These are phyloP conservation scores for Cerastis leucographa DNA, from an alignment of 2,888 invertebrate species.

Conservation along the genomic window DNA sequence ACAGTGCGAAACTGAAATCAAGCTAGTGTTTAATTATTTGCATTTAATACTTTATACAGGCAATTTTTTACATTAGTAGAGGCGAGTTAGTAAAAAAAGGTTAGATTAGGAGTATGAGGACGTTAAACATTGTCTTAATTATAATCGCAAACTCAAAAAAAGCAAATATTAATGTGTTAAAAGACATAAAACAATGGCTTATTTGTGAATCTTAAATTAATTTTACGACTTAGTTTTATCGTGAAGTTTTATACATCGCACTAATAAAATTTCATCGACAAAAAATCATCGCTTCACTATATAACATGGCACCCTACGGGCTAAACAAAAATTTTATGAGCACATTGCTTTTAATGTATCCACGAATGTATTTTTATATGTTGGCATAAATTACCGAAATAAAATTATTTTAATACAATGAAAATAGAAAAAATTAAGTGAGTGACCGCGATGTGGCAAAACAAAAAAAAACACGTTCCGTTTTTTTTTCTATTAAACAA, in stretches of 20 bases:
- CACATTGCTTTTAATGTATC: constrained; percentile 74
- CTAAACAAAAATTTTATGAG: constrained; percentile 79
- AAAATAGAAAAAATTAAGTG: constrained; percentile 55
- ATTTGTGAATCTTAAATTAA: constrained; percentile 45
- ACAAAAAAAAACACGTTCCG: constrained; percentile 29
- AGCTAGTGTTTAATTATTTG: not conserved
- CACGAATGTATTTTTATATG: constrained; percentile 67
- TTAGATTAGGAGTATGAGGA: not conserved
- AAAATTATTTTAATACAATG: constrained; percentile 63
- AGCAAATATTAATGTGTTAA: not conserved
- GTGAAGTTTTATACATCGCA: constrained; percentile 48
- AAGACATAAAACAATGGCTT: constrained; percentile 33
- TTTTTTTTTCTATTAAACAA: constrained; percentile 33
- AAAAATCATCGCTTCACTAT: constrained; percentile 73
- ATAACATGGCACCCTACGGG: constrained; percentile 73
- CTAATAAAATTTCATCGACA: constrained; percentile 65
- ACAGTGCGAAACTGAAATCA: constrained; percentile 18
- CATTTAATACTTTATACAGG: not conserved
- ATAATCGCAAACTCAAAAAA: constrained; percentile 21
- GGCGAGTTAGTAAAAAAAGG: not conserved
- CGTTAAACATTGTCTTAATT: constrained; percentile 25
- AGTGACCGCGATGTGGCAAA: constrained; percentile 54
- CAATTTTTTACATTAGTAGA: not conserved
- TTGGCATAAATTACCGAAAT: constrained; percentile 68
- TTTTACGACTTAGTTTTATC: constrained; percentile 56